Conservation (phyloP, 37 sponge, comb jelly and placozoan genomes). For the Chondrosia reniformis region DNA sequence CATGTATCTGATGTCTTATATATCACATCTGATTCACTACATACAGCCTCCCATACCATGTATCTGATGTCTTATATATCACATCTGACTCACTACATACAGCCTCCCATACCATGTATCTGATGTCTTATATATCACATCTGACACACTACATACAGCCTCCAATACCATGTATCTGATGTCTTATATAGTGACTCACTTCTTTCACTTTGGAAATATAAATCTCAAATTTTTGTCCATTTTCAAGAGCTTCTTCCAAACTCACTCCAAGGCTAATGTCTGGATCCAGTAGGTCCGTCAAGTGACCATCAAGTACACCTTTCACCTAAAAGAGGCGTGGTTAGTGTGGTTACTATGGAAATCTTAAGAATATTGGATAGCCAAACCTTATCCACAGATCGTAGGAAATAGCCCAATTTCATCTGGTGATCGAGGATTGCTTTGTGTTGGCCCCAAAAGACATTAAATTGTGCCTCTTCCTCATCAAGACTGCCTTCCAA, state of each 20-base stretch:
- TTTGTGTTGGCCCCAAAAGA: conserved; percentile 65
- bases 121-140: too few species aligned
- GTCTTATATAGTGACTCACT: too few species aligned
- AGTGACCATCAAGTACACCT: background rate
- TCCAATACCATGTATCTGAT: too few species aligned
- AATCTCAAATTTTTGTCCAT: conserved; percentile 34
- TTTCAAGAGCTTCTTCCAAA: conserved; percentile 40
- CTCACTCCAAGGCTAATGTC: conserved; percentile 25
- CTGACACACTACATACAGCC: too few species aligned
- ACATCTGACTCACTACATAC: too few species aligned
- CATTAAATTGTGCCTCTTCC: conserved; percentile 34
- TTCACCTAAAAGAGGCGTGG: background rate
- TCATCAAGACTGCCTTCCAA: conserved; percentile 32
- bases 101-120: too few species aligned
- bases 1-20: too few species aligned
- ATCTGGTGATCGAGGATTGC: conserved; percentile 67
- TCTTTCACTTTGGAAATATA: conserved; percentile 55
- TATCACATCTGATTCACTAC: too few species aligned
- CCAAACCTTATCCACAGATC: conserved; percentile 60
- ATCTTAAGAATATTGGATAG: background rate
- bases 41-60: too few species aligned
- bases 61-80: too few species aligned
- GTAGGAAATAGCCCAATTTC: conserved; percentile 53
- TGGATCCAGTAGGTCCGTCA: conserved; percentile 24
- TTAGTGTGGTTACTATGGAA: background rate